These are phyloP conservation scores for Stenolophus ochropezus DNA, from an alignment of 2,888 invertebrate species.

Conservation along the genomic window DNA sequence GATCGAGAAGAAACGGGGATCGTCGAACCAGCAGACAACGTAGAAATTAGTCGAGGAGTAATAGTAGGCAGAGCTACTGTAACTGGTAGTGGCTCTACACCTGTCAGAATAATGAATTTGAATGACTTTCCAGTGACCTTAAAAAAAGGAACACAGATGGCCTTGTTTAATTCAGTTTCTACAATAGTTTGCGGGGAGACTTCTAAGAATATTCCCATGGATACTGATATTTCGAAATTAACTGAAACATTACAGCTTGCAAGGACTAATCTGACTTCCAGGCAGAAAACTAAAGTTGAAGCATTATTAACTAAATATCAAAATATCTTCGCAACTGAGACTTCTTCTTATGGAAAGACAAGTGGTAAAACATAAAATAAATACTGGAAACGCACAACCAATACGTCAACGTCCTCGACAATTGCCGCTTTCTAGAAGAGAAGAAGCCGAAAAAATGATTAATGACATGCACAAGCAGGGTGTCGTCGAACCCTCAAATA, in stretches of 20 bases:
- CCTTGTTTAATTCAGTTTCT: background rate
- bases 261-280: too few species aligned
- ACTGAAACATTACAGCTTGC: too few species aligned
- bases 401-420: too few species aligned
- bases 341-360: background rate
- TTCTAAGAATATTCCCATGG: background rate
- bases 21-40: background rate
- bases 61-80: too few species aligned
- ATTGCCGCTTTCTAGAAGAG: constrained; percentile 2
- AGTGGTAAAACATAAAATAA: too few species aligned
- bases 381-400: too few species aligned
- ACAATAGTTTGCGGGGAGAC: background rate
- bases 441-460: constrained; percentile 11
- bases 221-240: background rate
- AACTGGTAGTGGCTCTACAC: background rate
- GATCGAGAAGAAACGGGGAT: background rate
- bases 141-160: background rate
- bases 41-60: background rate
- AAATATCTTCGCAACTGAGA: too few species aligned
- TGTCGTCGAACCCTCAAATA: constrained; percentile 20
- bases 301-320: background rate
- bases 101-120: background rate
- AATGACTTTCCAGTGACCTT: background rate
- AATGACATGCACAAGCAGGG: constrained; percentile 8
- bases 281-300: too few species aligned